Conservation (phyloP, 2,888 invertebrate genomes). For the Myopa testacea region DNA sequence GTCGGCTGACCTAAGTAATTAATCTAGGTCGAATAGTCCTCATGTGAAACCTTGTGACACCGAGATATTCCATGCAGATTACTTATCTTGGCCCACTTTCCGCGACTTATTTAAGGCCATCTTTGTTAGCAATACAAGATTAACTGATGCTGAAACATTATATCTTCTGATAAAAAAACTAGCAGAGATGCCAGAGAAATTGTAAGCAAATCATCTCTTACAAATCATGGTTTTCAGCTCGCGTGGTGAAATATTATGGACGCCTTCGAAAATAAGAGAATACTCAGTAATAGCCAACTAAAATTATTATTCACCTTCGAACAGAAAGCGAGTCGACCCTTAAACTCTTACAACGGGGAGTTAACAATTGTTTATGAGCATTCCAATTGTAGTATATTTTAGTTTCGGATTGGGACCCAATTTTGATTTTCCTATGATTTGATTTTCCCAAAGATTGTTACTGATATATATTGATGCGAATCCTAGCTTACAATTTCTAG, state of each 20-base stretch:
- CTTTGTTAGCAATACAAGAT: too few species aligned
- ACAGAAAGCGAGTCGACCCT: not conserved
- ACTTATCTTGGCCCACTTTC: too few species aligned
- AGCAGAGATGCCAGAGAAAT: too few species aligned
- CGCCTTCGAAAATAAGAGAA: constrained; percentile 65
- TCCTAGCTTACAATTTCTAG: constrained; percentile 8
- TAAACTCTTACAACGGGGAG: not conserved
- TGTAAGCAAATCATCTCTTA: too few species aligned
- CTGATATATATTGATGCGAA: constrained; percentile 37
- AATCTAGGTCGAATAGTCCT: too few species aligned
- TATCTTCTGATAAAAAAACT: too few species aligned
- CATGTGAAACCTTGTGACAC: too few species aligned
- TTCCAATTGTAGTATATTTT: not conserved
- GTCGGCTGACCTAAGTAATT: too few species aligned
- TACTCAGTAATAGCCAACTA: constrained; percentile 48
- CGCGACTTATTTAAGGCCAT: too few species aligned
- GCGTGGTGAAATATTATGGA: constrained; percentile 57
- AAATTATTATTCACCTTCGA: not conserved
- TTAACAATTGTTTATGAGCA: constrained; percentile 16
- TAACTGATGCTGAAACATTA: too few species aligned
- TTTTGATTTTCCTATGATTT: constrained; percentile 40
- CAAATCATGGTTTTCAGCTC: too few species aligned
- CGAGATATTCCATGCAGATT: too few species aligned
- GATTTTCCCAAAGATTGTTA: constrained; percentile 32
- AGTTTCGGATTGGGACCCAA: constrained; percentile 31